A percentile compares a stretch with the other conserved stretches of the same genome.
Conservation (phyloP, 92 coral and sea anemone genomes). For the Epizoanthus illoricatus region DNA sequence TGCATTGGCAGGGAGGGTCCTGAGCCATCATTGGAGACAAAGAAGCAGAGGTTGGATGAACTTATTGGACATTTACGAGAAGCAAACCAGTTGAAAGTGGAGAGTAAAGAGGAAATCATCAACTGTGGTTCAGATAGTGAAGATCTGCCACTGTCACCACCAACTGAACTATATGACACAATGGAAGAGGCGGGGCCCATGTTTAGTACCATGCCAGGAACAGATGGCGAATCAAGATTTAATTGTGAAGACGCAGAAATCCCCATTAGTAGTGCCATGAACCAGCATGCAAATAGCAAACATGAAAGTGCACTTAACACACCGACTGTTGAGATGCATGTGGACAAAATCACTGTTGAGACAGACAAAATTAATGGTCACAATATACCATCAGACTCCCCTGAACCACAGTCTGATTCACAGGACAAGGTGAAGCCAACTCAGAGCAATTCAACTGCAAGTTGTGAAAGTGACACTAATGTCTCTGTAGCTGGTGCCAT, state of each 20-base stretch:
- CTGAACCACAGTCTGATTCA: conserved; percentile 3
- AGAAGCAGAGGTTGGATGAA: conserved; percentile 36
- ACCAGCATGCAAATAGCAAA: not conserved
- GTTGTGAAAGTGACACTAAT: conserved; percentile 1
- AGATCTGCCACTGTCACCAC: conserved; percentile 15
- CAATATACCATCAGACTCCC: not conserved
- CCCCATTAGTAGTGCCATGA: not conserved
- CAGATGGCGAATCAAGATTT: conserved; percentile 6
- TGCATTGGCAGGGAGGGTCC: not conserved
- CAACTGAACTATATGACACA: conserved; percentile 24
- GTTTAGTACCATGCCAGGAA: conserved; percentile 13
- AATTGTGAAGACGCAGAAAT: not conserved
- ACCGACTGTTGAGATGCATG: not conserved
- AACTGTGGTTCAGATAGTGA: conserved; percentile 27
- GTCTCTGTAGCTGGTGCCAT: conserved; percentile 35
- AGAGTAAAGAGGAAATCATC: conserved; percentile 18
- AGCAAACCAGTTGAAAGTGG: conserved; percentile 26
- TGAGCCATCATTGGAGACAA: conserved; percentile 14
- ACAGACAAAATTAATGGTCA: not conserved
- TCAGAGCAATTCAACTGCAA: not conserved
- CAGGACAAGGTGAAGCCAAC: not conserved
- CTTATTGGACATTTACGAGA: conserved; percentile 38
- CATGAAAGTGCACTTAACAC: conserved; percentile 34
- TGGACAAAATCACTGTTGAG: not conserved
- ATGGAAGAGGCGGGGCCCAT: conserved; percentile 27